phyloP scores from a whole-genome alignment of 2,113 vertebrate species.

The Trochalopteron elliotii region DNA sequence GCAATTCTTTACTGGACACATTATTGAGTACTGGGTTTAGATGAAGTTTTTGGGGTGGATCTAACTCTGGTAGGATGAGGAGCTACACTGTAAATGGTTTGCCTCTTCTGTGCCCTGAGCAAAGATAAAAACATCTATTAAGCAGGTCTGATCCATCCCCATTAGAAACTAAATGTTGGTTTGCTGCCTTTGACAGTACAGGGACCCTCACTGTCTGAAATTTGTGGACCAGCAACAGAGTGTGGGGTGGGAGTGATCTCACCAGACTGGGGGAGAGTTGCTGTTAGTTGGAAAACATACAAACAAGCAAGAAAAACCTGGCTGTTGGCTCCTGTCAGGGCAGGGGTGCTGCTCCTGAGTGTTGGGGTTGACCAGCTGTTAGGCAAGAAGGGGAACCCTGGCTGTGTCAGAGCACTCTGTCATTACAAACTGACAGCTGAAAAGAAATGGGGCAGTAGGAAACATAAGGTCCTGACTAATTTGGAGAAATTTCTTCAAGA shows the following conservation, averaged over 20 bases:
- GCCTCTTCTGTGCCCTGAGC: not conserved
- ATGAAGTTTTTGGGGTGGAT: not conserved
- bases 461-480: not conserved
- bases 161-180: not conserved
- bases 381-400: not conserved
- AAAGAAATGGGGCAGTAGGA: not conserved
- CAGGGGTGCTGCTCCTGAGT: not conserved
- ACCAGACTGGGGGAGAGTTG: not conserved
- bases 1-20: not conserved
- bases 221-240: not conserved
- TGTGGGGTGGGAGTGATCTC: not conserved
- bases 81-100: not conserved
- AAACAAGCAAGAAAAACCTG: not conserved
- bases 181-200: not conserved
- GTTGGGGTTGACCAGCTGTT: not conserved
- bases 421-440: accelerated
- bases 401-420: not conserved
- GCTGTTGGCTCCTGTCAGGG: not conserved
- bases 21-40: not conserved
- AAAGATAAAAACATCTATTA: not conserved
- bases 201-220: not conserved
- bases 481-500: not conserved
- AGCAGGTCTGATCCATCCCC: not conserved
- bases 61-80: not conserved
- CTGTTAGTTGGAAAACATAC: not conserved